Evolutionary conservation across 1,140 invertebrate genomes (phyloP).

Genomic region (Lepidostoma basale): DNA sequence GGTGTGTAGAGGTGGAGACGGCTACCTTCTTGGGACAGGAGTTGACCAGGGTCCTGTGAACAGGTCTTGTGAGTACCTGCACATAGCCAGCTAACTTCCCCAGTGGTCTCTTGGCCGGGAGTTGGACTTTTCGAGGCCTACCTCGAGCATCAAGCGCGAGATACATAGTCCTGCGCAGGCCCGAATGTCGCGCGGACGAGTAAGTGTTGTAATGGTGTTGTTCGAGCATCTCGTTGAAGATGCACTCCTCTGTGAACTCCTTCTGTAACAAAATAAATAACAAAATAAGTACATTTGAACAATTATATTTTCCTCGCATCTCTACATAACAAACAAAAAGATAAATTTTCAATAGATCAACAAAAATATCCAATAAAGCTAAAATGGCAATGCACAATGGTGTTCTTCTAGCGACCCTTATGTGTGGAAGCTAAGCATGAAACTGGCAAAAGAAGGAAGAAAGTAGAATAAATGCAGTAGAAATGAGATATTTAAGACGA

Average conservation of each 20-base stretch:
- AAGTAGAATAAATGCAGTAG: too few species aligned
- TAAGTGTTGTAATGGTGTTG: slow-evolving; percentile 86
- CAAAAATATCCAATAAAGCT: too few species aligned
- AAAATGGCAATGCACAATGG: too few species aligned
- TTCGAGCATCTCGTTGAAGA: slow-evolving; percentile 85
- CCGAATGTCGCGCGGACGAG: slow-evolving; percentile 76
- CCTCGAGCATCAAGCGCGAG: slow-evolving; percentile 77
- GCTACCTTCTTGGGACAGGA: slow-evolving; percentile 55
- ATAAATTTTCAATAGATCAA: too few species aligned
- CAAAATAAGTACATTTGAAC: too few species aligned
- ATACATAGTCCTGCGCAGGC: slow-evolving; percentile 71
- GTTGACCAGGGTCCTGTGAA: slow-evolving; percentile 62
- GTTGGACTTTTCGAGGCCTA: slow-evolving; percentile 70
- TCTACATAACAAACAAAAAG: too few species aligned
- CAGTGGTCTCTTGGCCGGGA: slow-evolving; percentile 68
- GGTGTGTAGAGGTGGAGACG: slow-evolving; percentile 52
- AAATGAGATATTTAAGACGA: too few species aligned
- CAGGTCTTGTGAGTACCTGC: slow-evolving; percentile 70
- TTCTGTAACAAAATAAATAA: slow-evolving; percentile 74
- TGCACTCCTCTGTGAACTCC: slow-evolving; percentile 80
- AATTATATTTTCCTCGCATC: too few species aligned
- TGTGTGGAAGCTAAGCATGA: too few species aligned
- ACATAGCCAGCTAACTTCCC: slow-evolving; percentile 76
- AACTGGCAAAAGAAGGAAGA: too few species aligned
- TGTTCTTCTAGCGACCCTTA: too few species aligned